phyloP scores from a whole-genome alignment of 1,140 invertebrate genomes.

The Nebria ingens region DNA sequence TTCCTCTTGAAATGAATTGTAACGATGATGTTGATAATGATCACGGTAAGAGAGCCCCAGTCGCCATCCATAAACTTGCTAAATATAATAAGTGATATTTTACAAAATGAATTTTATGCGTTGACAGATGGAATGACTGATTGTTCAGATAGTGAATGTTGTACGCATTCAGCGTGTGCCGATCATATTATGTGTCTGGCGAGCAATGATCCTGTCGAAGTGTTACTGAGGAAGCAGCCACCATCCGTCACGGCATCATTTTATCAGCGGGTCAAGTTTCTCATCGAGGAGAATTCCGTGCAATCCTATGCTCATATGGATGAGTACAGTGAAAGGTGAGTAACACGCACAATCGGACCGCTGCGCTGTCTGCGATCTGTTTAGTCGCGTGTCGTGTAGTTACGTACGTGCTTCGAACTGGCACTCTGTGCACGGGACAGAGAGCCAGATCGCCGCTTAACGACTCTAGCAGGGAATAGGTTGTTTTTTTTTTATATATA shows the following conservation, averaged over 20 bases:
- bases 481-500: too few species aligned
- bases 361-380: too few species aligned
- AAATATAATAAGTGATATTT: background rate
- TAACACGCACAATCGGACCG: constrained; percentile 25
- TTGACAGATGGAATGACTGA: constrained; percentile 89
- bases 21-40: constrained; percentile 93
- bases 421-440: background rate
- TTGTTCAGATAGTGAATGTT: constrained; percentile 96
- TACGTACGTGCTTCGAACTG: constrained; percentile 16
- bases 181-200: constrained; percentile 89
- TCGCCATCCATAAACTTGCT: background rate
- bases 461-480: background rate
- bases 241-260: constrained; percentile 94
- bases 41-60: constrained; percentile 57
- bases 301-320: constrained; percentile 95
- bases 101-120: background rate
- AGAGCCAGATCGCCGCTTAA: background rate
- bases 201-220: constrained; percentile 90
- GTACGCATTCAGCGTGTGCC: constrained; percentile 67
- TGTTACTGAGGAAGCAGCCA: constrained; percentile 87
- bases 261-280: constrained; percentile 95
- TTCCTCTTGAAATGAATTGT: constrained; percentile 84
- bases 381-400: constrained; percentile 16
- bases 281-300: constrained; percentile 96
- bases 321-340: constrained; percentile 97